These are phyloP conservation scores for Circaetus gallicus DNA, from an alignment of 2,113 vertebrate species.

Conservation along the genomic window DNA sequence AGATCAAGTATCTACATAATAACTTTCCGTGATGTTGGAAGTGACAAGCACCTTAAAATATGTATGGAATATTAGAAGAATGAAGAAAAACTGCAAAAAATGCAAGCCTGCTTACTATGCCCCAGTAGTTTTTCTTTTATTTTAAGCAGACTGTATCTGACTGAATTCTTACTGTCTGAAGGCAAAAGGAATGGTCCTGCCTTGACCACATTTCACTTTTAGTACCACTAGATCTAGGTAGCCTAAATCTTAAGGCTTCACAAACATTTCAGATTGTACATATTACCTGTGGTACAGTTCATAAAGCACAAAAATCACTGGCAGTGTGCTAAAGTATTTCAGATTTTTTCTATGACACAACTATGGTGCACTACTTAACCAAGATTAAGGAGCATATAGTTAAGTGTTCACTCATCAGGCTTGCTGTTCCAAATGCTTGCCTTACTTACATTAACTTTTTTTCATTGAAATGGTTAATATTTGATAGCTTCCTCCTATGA, in stretches of 20 bases:
- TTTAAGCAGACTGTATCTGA: conserved; percentile 19
- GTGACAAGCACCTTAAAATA: conserved; percentile 44
- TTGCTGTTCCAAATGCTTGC: background rate
- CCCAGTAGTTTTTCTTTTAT: conserved; percentile 1
- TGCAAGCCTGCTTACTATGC: background rate
- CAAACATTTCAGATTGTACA: conserved; percentile 43
- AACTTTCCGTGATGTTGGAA: conserved; percentile 37
- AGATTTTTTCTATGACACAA: background rate
- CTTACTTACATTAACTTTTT: background rate
- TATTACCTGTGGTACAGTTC: conserved; percentile 34
- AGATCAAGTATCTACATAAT: conserved; percentile 25
- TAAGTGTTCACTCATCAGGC: background rate
- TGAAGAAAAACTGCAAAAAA: background rate
- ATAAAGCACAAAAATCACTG: conserved; percentile 38
- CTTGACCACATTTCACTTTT: conserved; percentile 57
- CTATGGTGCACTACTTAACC: background rate
- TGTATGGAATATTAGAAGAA: conserved; percentile 32
- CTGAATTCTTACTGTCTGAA: conserved; percentile 37
- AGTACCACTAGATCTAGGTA: conserved; percentile 24
- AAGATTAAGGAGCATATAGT: background rate
- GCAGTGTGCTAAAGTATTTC: background rate
- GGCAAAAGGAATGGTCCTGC: background rate
- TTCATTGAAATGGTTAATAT: conserved; percentile 35
- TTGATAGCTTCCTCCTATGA: conserved; percentile 3
- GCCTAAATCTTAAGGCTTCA: conserved; percentile 49